Percentiles rank a stretch among this genome's conserved stretches.
Conservation (phyloP, 2,888 invertebrate genomes). For the Keiferia lycopersicella region DNA sequence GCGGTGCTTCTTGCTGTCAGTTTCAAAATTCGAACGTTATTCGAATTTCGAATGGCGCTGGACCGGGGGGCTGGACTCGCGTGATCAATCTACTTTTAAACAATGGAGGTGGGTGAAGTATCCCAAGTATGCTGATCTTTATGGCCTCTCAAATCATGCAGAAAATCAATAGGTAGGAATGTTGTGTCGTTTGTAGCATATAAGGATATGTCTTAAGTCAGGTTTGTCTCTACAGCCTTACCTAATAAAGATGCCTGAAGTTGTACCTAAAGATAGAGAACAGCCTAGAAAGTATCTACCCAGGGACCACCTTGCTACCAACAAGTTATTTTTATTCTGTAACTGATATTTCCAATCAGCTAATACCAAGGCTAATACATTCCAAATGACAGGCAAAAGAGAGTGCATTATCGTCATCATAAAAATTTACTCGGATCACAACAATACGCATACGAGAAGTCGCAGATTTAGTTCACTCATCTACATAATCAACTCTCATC, state of each 20-base stretch:
- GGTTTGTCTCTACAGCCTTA: background rate
- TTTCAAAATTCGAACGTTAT: constrained; percentile 48
- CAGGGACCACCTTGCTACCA: no score
- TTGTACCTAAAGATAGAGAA: no score
- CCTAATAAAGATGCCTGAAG: no score
- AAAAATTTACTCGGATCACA: no score
- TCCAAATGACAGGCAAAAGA: background rate
- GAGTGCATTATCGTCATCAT: no score
- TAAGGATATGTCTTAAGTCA: background rate
- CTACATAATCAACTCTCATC: constrained; percentile 76
- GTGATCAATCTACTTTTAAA: constrained; percentile 52
- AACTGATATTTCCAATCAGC: no score
- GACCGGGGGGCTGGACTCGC: constrained; percentile 52
- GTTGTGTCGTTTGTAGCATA: constrained; percentile 3
- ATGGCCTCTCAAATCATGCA: constrained; percentile 35
- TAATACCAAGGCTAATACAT: no score
- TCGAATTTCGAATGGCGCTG: constrained; percentile 33
- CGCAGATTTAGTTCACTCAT: constrained; percentile 56
- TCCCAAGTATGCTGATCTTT: constrained; percentile 34
- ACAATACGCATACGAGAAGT: constrained; percentile 55
- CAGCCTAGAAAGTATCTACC: no score
- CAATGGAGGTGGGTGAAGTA: constrained; percentile 43
- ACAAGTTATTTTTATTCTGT: no score
- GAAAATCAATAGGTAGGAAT: background rate
- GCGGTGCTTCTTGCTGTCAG: constrained; percentile 68